Evolutionary conservation across 2,797 vertebrate genomes (phyloP), one percentile per base, ranked within the genome.

Genomic region (Acrossocheilus fasciatus): DNA sequence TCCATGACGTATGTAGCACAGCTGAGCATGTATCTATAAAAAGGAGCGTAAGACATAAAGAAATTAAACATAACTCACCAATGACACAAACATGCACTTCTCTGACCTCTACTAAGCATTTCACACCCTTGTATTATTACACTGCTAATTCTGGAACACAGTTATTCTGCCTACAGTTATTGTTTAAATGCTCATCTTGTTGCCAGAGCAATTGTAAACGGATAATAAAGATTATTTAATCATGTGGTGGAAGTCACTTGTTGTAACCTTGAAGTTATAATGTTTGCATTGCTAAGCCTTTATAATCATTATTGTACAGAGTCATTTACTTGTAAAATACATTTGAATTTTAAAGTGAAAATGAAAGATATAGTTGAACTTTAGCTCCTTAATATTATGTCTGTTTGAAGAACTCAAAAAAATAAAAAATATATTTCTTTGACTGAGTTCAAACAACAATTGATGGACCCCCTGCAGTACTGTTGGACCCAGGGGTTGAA

Each of bases 41-140:
- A 26, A 75, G 73, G 15, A 75, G 47, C 41, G 80, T 54, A 39
- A 54, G 23, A 83, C 18, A 52, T 62, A 59, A 74, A 74, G 54
- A 74, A 41, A 75, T 36, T 11, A 64, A 74, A 59, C 15, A 36
- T 83, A 15, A 83, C 23, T 83, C 52, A 62, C 36, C 30, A 54
- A 52, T 10, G 47, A 30, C 17, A 50, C 18, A 69, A 50, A 23
- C 45, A 77, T 12, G 6, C 0, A 34, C 4, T 50, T 77, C 30
- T 14, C 12, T 10, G 54, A 70, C 68, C 68, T 69, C 66, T 70
- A 3, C 23, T n/a, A n/a, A 17, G 54, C 54, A 57, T 10, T 57
- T 8, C 54, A 10, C 8, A 9, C 20, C 20, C 9, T 1, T 57
- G 7, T 57, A 23, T 57, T 23, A n/a, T 9, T 57, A 9, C 20